A percentile compares a stretch with the other conserved stretches of the same genome.
phyloP scores from a whole-genome alignment of 2,113 vertebrate species.

The Notothenia rossii region DNA sequence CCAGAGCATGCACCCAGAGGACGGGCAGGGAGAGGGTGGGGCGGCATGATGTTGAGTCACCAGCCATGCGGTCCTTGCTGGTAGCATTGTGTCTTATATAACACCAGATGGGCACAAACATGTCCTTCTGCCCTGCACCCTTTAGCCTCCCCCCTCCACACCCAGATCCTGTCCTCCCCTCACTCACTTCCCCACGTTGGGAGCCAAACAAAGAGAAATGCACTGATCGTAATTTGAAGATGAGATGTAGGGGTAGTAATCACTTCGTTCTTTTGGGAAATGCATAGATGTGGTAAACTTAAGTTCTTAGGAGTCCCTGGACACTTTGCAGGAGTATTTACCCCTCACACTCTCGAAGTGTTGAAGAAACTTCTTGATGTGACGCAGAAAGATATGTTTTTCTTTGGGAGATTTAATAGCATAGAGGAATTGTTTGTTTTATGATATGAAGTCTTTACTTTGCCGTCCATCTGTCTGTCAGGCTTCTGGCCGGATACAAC shows the following conservation, averaged over 20 bases:
- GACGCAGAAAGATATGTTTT: slow-evolving; percentile 59
- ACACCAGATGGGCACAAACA: slow-evolving; percentile 58
- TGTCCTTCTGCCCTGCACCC: slow-evolving; percentile 46
- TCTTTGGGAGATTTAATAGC: slow-evolving; percentile 65
- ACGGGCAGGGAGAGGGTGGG: slow-evolving; percentile 42
- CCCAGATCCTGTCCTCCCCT: slow-evolving; percentile 59
- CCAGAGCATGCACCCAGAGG: slow-evolving; percentile 75
- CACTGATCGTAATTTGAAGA: slow-evolving; percentile 71
- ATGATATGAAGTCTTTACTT: slow-evolving; percentile 72
- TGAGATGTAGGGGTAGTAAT: slow-evolving; percentile 65
- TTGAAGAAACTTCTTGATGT: slow-evolving; percentile 69
- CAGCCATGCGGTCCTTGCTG: slow-evolving; percentile 46
- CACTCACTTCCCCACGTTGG: slow-evolving; percentile 55
- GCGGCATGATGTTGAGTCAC: slow-evolving; percentile 12
- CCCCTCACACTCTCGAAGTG: slow-evolving; percentile 68
- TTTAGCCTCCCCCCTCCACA: slow-evolving; percentile 39
- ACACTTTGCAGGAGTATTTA: slow-evolving; percentile 68
- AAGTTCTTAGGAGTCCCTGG: slow-evolving; percentile 73
- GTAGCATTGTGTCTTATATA: slow-evolving; percentile 36
- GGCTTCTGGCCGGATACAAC: slow-evolving; percentile 50
- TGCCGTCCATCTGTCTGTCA: slow-evolving; percentile 63
- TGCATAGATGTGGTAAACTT: slow-evolving; percentile 69
- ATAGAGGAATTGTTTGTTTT: slow-evolving; percentile 67
- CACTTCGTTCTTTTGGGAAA: slow-evolving; percentile 70
- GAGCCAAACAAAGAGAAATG: slow-evolving; percentile 78